Conservation (phyloP, 2,888 invertebrate genomes). For the Priocnemis perturbator region DNA sequence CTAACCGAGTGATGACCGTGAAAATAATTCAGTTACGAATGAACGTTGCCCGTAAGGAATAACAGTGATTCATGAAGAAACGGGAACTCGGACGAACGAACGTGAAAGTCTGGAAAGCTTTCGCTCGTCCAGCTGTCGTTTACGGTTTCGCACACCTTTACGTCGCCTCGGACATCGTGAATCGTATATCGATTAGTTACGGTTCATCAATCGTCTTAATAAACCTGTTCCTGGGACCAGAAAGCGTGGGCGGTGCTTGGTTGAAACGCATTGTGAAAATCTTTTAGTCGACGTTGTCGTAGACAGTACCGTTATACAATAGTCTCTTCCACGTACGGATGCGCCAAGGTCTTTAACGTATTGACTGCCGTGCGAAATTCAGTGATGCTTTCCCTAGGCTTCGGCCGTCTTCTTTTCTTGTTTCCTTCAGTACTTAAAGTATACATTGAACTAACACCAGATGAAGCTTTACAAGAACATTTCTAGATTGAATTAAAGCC, state of each 20-base stretch:
- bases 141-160: conserved; percentile 30
- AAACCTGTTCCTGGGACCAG: conserved; percentile 30
- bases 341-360: too few species aligned
- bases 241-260: conserved; percentile 15
- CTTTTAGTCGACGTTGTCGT: too few species aligned
- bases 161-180: background rate
- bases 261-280: background rate
- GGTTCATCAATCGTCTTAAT: conserved; percentile 46
- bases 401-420: too few species aligned
- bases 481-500: too few species aligned
- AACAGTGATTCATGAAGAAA: conserved; percentile 35
- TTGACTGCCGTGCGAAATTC: too few species aligned
- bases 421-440: too few species aligned
- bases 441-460: too few species aligned
- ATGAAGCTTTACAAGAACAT: too few species aligned
- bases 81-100: conserved; percentile 31
- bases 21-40: conserved; percentile 31
- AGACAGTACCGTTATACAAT: too few species aligned
- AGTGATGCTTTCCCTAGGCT: too few species aligned
- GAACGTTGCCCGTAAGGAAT: conserved; percentile 28
- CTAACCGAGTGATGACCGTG: conserved; percentile 31
- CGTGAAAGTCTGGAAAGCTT: conserved; percentile 48
- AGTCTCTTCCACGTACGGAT: too few species aligned
- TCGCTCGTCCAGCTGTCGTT: conserved; percentile 32
- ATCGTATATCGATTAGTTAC: conserved; percentile 27